These are phyloP conservation scores for Catocala sponsa DNA, from an alignment of 2,888 invertebrate species.

Conservation along the genomic window DNA sequence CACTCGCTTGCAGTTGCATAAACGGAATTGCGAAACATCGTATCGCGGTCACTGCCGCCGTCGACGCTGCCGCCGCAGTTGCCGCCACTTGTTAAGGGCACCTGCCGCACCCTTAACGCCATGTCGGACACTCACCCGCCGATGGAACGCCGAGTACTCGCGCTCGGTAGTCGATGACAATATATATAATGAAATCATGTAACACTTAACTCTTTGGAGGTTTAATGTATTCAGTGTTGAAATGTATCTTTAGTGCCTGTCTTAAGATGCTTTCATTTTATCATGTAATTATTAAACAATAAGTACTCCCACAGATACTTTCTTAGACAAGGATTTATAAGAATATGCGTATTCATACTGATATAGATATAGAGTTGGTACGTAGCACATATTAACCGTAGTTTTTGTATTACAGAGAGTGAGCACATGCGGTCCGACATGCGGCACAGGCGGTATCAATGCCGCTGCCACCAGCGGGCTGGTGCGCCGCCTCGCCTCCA, in stretches of 20 bases:
- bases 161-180: conserved; percentile 11
- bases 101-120: conserved; percentile 74
- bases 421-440: conserved; percentile 79
- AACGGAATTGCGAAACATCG: conserved; percentile 77
- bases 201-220: not conserved
- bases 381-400: conserved; percentile 5
- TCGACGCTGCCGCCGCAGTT: conserved; percentile 50
- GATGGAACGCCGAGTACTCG: conserved; percentile 20
- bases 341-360: too few relatives aligned
- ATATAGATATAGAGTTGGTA: too few relatives aligned
- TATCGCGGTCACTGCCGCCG: conserved; percentile 86
- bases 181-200: conserved; percentile 8
- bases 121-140: conserved; percentile 46
- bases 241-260: not conserved
- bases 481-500: conserved; percentile 86
- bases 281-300: too few relatives aligned
- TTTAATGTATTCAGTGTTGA: conserved; percentile 3
- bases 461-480: conserved; percentile 70
- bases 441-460: conserved; percentile 68
- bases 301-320: too few relatives aligned
- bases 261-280: too few relatives aligned
- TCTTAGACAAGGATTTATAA: too few relatives aligned
- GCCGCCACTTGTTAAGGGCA: conserved; percentile 72
- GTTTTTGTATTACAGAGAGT: conserved; percentile 71
- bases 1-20: conserved; percentile 84